These are phyloP conservation scores for Melanotaenia nigrans DNA, from an alignment of 2,797 vertebrate species.

Conservation along the genomic window DNA sequence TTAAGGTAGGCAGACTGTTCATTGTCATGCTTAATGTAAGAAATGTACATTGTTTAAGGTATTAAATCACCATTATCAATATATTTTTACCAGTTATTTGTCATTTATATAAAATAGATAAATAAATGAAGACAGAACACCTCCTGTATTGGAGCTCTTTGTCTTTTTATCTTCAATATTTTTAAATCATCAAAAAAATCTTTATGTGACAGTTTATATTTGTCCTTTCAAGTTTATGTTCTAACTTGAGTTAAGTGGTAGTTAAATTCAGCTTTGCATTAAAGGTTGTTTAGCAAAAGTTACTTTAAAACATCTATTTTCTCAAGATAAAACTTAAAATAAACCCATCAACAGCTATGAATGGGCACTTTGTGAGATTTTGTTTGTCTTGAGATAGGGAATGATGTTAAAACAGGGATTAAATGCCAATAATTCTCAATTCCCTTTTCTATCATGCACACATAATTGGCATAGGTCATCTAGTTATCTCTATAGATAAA, in stretches of 20 bases:
- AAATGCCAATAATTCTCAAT: neutral
- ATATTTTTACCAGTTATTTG: neutral
- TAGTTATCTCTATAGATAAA: neutral
- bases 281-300: neutral
- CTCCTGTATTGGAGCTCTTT: neutral
- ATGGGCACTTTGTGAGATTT: neutral
- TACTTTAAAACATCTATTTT: neutral
- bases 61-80: neutral
- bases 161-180: neutral
- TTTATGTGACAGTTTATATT: neutral
- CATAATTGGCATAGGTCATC: neutral
- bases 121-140: neutral
- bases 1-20: neutral
- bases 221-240: neutral
- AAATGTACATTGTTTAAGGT: neutral
- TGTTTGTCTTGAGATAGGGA: neutral
- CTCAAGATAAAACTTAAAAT: neutral
- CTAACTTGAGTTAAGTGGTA: neutral
- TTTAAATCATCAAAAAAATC: neutral
- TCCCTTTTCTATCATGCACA: neutral
- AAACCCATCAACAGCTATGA: neutral
- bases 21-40: slow-evolving; percentile 1
- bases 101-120: neutral
- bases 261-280: neutral
- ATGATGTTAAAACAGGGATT: neutral